Evolutionary conservation across 2,888 invertebrate species (phyloP).

Genomic region (Philopedon plagiatum): DNA sequence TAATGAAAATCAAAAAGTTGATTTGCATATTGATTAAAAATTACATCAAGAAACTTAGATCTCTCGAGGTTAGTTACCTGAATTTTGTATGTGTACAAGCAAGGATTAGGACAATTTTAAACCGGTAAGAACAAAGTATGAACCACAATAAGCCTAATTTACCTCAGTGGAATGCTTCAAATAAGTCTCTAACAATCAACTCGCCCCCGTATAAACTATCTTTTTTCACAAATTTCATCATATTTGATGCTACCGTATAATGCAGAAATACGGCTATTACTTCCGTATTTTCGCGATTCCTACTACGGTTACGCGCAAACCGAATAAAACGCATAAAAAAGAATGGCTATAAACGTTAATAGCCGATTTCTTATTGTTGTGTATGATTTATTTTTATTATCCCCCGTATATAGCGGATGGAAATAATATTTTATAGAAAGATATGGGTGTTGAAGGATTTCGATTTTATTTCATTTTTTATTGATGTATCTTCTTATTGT

Average conservation of each 20-base stretch:
- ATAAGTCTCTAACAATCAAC: no score
- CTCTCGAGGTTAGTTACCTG: no score
- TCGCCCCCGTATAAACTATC: slow-evolving; percentile 3
- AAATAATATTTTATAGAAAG: slow-evolving; percentile 22
- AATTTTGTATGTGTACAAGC: no score
- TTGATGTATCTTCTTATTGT: slow-evolving; percentile 9
- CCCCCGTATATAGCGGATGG: slow-evolving; percentile 21
- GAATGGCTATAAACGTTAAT: slow-evolving; percentile 45
- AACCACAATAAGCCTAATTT: no score
- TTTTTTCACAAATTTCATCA: slow-evolving; percentile 29
- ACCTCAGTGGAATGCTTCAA: no score
- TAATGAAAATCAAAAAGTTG: no score
- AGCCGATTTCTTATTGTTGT: slow-evolving; percentile 49
- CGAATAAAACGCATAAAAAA: slow-evolving; percentile 49
- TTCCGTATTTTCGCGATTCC: slow-evolving; percentile 46
- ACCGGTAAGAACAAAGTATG: no score
- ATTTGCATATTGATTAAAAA: no score
- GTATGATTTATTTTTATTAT: slow-evolving; percentile 47
- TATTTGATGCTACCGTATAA: slow-evolving; percentile 46
- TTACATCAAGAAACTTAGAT: no score
- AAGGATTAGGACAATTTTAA: no score
- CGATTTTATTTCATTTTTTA: slow-evolving; percentile 26
- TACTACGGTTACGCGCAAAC: slow-evolving; percentile 46
- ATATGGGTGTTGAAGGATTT: slow-evolving; percentile 20
- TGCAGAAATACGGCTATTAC: slow-evolving; percentile 47